A percentile compares a stretch with the other conserved stretches of the same genome.
These are phyloP conservation scores for Mormyrus hasselquistii DNA, from an alignment of 2,797 vertebrate species.

Conservation along the genomic window DNA sequence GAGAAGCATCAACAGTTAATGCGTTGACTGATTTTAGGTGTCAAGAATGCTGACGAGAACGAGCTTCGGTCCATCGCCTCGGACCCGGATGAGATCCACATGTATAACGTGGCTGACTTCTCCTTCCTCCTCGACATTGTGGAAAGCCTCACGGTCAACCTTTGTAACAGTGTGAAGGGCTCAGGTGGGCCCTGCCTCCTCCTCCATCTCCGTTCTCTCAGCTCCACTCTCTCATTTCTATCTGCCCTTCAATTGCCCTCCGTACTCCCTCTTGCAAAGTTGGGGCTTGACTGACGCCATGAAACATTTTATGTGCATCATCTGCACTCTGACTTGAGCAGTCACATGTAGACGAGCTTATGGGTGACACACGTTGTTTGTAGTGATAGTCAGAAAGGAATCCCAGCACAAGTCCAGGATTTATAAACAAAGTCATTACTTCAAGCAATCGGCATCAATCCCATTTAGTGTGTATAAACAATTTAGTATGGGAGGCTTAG, in stretches of 20 bases:
- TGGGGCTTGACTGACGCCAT: neutral
- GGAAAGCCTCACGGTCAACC: constrained; percentile 77
- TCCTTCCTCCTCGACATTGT: constrained; percentile 84
- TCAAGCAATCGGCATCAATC: neutral
- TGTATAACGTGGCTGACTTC: constrained; percentile 94
- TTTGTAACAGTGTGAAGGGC: constrained; percentile 96
- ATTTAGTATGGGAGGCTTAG: neutral
- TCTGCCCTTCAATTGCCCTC: neutral
- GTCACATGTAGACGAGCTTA: neutral
- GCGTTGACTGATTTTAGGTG: constrained; percentile 61
- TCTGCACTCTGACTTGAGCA: neutral
- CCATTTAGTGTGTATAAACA: neutral
- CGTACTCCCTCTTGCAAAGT: neutral
- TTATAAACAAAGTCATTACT: constrained; percentile 4
- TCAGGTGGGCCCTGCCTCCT: constrained; percentile 63
- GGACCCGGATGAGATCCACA: constrained; percentile 83
- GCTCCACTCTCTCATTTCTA: neutral
- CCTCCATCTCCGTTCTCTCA: neutral
- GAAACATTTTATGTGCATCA: neutral
- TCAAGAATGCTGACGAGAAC: constrained; percentile 95
- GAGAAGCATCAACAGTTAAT: neutral
- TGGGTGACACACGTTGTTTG: neutral
- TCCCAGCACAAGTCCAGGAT: neutral
- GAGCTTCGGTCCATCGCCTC: constrained; percentile 88
- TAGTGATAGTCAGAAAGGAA: neutral